A percentile compares a stretch with the other conserved stretches of the same genome.
phyloP scores from a whole-genome alignment of 2,888 invertebrate species.

The Aproaerema taeniolella region DNA sequence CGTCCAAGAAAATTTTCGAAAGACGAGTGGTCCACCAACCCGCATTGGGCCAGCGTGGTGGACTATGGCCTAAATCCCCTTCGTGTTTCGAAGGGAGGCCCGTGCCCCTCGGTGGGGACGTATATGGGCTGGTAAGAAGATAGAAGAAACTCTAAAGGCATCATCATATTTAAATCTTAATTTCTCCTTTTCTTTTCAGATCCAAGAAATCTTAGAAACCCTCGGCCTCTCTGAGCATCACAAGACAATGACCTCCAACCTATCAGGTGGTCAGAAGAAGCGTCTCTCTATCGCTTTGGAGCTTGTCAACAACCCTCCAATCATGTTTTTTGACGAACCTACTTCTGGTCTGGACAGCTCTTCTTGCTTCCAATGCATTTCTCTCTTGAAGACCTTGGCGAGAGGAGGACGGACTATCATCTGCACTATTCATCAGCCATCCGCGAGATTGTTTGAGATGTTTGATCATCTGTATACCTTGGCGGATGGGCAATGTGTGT shows the following conservation, averaged over 20 bases:
- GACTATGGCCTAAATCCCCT: too few relatives aligned
- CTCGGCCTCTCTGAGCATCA: constrained; percentile 91
- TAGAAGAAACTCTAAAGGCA: too few relatives aligned
- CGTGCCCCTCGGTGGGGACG: too few relatives aligned
- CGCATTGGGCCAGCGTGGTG: too few relatives aligned
- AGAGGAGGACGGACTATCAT: constrained; percentile 95
- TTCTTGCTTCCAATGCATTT: constrained; percentile 96
- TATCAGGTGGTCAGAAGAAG: constrained; percentile 97
- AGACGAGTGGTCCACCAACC: too few relatives aligned
- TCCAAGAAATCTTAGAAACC: constrained; percentile 93
- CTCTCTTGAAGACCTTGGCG: constrained; percentile 91
- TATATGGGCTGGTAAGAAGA: too few relatives aligned
- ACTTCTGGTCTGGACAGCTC: constrained; percentile 97
- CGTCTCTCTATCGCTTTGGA: constrained; percentile 96
- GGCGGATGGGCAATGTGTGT: constrained; percentile 96
- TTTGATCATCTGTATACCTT: constrained; percentile 96
- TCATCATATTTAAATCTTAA: too few relatives aligned
- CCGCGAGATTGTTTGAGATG: constrained; percentile 97
- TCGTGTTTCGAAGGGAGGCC: too few relatives aligned
- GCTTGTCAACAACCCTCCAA: constrained; percentile 96
- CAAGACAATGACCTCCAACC: constrained; percentile 92
- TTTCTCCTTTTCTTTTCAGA: too few relatives aligned
- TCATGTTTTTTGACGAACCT: constrained; percentile 99
- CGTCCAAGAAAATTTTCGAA: too few relatives aligned
- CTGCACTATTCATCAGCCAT: constrained; percentile 97